These are phyloP conservation scores for Takifugu bimaculatus DNA, from an alignment of 2,113 vertebrate species.

Conservation along the genomic window DNA sequence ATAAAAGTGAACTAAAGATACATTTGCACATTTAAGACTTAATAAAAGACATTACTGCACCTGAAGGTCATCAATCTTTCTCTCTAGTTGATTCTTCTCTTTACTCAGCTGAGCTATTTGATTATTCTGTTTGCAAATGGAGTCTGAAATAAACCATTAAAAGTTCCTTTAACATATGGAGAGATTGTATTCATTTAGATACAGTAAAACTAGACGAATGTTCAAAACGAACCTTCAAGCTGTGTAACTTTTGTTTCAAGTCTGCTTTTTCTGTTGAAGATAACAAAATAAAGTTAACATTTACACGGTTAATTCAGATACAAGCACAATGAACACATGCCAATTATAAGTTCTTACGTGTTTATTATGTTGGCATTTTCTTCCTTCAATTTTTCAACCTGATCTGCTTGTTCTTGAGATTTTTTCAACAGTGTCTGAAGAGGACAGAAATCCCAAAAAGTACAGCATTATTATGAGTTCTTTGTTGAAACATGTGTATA, in stretches of 20 bases:
- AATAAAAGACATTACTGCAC: slow-evolving; percentile 57
- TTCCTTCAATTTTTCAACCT: slow-evolving; percentile 77
- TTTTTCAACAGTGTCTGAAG: slow-evolving; percentile 81
- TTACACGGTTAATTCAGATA: neutral
- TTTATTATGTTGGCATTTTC: slow-evolving; percentile 78
- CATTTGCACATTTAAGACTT: neutral
- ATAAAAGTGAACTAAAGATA: neutral
- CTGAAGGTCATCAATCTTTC: slow-evolving; percentile 80
- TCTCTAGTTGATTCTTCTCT: slow-evolving; percentile 81
- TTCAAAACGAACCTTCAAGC: slow-evolving; percentile 81
- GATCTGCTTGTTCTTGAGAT: slow-evolving; percentile 75
- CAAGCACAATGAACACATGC: neutral
- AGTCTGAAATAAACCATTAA: slow-evolving; percentile 70
- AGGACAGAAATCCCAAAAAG: neutral
- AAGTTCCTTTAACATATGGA: neutral
- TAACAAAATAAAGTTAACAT: neutral
- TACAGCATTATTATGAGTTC: neutral
- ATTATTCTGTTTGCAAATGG: slow-evolving; percentile 75
- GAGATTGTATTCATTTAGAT: neutral
- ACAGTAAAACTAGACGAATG: neutral
- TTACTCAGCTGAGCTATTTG: slow-evolving; percentile 79
- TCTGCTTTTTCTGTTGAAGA: slow-evolving; percentile 80
- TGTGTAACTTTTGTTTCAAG: slow-evolving; percentile 83
- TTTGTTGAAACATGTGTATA: neutral
- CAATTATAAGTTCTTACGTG: slow-evolving; percentile 72